phyloP scores from a whole-genome alignment of 2,888 invertebrate genomes.

The Drosophila paranaensis region DNA sequence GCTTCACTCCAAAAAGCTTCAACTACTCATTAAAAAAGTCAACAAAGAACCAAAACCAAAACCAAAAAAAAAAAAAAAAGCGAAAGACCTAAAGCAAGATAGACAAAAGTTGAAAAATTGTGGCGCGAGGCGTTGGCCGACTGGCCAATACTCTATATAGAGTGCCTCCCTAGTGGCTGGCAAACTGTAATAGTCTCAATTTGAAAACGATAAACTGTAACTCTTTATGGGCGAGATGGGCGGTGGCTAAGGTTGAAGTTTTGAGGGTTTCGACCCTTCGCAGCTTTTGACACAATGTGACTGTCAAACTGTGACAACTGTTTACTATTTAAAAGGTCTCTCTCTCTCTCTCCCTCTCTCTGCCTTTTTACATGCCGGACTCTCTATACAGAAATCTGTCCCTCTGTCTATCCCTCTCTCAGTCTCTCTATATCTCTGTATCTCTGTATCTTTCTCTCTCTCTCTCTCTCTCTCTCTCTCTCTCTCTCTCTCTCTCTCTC shows the following conservation, averaged over 20 bases:
- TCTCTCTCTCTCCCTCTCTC: neutral
- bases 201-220: neutral
- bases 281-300: neutral
- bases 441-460: too few relatives aligned
- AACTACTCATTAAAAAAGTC: conserved; percentile 72
- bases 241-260: accelerated
- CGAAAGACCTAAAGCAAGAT: neutral
- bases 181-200: neutral
- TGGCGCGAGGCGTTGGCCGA: neutral
- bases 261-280: neutral
- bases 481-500: neutral
- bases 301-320: neutral
- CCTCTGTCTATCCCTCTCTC: too few relatives aligned
- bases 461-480: too few relatives aligned
- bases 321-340: too few relatives aligned
- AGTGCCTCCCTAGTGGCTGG: too few relatives aligned
- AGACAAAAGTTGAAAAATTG: neutral
- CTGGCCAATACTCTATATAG: conserved; percentile 2
- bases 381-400: too few relatives aligned
- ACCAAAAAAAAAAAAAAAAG: conserved; percentile 3
- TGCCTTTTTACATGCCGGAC: neutral
- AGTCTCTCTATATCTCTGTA: neutral
- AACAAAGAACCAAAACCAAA: conserved; percentile 6
- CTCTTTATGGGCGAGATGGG: neutral
- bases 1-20: conserved; percentile 67